Evolutionary conservation across 1,140 invertebrate genomes (phyloP), one percentile per base, ranked within the genome.

Genomic region (Cyphomyrmex costatus): DNA sequence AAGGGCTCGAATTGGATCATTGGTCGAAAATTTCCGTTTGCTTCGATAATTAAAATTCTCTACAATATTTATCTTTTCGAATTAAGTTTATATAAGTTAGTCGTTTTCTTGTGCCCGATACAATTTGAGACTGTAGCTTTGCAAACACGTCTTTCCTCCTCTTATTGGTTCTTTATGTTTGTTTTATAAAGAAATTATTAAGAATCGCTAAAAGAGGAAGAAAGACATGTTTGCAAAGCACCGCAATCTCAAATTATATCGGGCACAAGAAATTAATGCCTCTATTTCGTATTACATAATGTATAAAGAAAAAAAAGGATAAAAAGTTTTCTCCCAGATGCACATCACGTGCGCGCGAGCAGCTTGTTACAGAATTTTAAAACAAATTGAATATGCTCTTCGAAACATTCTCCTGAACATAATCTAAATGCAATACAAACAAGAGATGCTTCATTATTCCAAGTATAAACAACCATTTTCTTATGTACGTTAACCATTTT

Each of bases 361-460:
- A 56, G 2, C 5, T 24, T 36, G 19, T 56, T 27, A 16, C 56
- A n/a, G 16, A 42, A 65, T 49, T 78, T 30, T 33, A 65, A 30
- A 7, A 12, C 14, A 79, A 24, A 53, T 49, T 51, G 12, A 3
- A 27, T 21, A 12, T 21, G 19, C 4, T 51, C n/a, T 2, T 53
- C 8, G 0, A 6, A 16, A 10, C n/a, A 36, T 33, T 2, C 30
- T 27, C 8, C 8, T 4, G 36, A 80, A 36, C 16, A 46, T 36
- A 53, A 68, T 70, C 27, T 46, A 42, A 80, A 33, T 51, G 19
- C 19, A 53, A 36, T 33, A 33, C 46, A 70, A 80, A 42, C 30
- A 80, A 33, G 27, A 46, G 30, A 3, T n/a, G 24, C 46, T 36
- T 21, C 12, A 2, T 27, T 53, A 46, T 24, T 19, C 36, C 21